A percentile compares a stretch with the other conserved stretches of the same genome.
Evolutionary conservation across 30 jellyfish, hydroid and myxozoan species (phyloP).

Genomic region (Aurelia sp.): DNA sequence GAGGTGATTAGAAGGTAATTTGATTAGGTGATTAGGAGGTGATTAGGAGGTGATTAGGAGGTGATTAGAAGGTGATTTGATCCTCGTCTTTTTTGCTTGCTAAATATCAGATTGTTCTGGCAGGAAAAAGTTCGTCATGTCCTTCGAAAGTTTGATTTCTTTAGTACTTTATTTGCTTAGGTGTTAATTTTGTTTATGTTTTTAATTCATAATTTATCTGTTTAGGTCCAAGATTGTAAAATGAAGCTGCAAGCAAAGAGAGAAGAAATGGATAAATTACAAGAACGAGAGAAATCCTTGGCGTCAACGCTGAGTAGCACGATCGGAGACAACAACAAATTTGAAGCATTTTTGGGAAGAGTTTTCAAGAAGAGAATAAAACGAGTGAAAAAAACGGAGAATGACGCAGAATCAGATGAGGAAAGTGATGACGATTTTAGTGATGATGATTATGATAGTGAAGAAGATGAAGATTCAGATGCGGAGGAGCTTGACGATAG

Average conservation of each 20-base stretch:
- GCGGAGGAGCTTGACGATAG: slow-evolving; percentile 95
- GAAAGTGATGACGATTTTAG: slow-evolving; percentile 90
- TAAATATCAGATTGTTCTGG: no score
- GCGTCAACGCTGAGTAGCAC: slow-evolving; percentile 67
- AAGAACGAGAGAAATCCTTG: slow-evolving; percentile 81
- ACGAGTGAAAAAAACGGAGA: slow-evolving; percentile 79
- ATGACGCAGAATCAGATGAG: slow-evolving; percentile 84
- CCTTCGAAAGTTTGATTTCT: no score
- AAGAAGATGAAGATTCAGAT: slow-evolving; percentile 90
- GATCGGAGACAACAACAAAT: slow-evolving; percentile 89
- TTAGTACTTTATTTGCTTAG: no score
- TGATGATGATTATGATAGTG: slow-evolving; percentile 95
- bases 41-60: no score
- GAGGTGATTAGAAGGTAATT: no score
- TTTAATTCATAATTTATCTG: background rate
- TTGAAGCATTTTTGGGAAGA: slow-evolving; percentile 89
- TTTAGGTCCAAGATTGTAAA: slow-evolving; percentile 85
- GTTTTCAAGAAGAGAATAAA: slow-evolving; percentile 92
- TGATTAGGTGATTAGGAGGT: no score
- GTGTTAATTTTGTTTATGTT: background rate
- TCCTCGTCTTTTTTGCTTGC: no score
- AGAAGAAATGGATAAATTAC: slow-evolving; percentile 85
- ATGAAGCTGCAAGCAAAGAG: slow-evolving; percentile 62
- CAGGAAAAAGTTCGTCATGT: no score
- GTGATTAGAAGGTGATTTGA: no score